Conservation (phyloP, 2,113 vertebrate species). For the Butorides virescens region DNA sequence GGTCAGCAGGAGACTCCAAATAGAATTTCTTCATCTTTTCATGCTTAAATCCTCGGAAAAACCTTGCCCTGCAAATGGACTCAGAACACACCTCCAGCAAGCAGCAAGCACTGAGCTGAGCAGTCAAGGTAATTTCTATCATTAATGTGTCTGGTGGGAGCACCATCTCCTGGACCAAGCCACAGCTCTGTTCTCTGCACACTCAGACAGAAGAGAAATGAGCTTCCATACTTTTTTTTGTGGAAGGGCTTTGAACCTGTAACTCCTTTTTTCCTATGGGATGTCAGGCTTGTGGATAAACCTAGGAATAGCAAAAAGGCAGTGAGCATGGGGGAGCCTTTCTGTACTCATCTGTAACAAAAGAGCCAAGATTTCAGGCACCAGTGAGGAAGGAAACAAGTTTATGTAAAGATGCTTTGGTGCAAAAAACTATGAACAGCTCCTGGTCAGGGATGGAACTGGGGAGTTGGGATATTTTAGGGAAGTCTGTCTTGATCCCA, state of each 20-base stretch:
- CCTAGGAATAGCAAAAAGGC: background rate
- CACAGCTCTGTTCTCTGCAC: background rate
- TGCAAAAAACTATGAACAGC: fast-evolving
- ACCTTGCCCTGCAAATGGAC: background rate
- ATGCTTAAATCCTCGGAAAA: background rate
- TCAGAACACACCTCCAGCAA: background rate
- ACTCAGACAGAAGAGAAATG: background rate
- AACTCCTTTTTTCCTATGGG: background rate
- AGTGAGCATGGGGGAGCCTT: background rate
- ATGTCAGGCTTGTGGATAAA: background rate
- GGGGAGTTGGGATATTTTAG: background rate
- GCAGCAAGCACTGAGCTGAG: background rate
- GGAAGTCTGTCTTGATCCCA: background rate
- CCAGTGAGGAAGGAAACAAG: background rate
- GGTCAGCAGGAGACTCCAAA: background rate
- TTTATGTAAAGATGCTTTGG: background rate
- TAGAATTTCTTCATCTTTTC: background rate
- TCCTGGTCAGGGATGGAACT: background rate
- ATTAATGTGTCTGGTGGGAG: background rate
- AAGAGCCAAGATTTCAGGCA: background rate
- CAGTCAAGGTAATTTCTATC: background rate
- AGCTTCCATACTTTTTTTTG: background rate
- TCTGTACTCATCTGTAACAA: background rate
- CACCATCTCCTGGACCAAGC: background rate
- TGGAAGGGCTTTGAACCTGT: fast-evolving